Percentiles rank a stretch among this genome's conserved stretches.
Conservation (phyloP, 2,113 vertebrate species). For the Machaerirhynchus nigripectus region DNA sequence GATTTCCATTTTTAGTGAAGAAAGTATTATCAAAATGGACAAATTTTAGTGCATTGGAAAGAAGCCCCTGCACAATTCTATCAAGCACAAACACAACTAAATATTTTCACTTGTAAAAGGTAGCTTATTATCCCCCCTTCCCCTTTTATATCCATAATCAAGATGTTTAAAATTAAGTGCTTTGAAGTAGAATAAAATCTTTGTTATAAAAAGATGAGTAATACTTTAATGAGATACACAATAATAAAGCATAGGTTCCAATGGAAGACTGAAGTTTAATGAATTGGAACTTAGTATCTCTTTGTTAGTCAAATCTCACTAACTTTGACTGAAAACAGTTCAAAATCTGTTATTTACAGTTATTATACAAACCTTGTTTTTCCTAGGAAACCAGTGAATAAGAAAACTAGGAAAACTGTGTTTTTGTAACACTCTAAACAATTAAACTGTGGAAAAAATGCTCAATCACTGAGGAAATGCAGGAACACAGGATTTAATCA, state of each 20-base stretch:
- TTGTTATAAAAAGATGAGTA: background rate
- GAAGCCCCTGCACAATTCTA: background rate
- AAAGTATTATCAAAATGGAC: background rate
- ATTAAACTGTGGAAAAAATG: background rate
- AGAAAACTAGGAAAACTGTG: background rate
- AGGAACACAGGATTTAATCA: constrained; percentile 12
- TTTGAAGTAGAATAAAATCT: background rate
- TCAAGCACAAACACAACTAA: background rate
- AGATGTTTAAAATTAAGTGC: background rate
- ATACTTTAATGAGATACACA: background rate
- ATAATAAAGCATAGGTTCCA: background rate
- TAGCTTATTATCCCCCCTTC: background rate
- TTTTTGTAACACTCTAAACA: background rate
- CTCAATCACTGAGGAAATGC: constrained; percentile 20
- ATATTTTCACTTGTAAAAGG: background rate
- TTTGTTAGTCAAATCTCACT: background rate
- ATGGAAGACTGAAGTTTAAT: background rate
- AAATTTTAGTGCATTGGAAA: background rate
- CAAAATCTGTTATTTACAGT: background rate
- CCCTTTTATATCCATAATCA: background rate
- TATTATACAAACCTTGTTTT: background rate
- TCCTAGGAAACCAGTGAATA: background rate
- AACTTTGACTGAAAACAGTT: background rate
- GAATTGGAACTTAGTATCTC: background rate
- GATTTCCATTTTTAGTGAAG: background rate